phyloP scores from a whole-genome alignment of 2,888 invertebrate species.

The Prosopocoilus inquinatus region DNA sequence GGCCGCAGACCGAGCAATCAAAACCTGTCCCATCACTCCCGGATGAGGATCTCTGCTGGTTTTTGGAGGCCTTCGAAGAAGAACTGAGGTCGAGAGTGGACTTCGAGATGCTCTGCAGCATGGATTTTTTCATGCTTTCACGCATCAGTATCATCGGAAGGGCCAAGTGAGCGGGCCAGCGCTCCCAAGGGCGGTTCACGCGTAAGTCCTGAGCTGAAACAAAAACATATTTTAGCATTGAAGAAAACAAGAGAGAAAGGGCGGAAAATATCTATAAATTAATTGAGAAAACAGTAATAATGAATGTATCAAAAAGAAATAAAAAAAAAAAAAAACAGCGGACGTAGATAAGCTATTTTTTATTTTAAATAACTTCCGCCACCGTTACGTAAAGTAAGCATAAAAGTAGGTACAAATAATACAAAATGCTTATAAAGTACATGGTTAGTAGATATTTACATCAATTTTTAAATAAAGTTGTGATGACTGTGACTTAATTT shows the following conservation, averaged over 20 bases:
- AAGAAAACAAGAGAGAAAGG: slow-evolving; percentile 23
- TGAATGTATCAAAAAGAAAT: not conserved
- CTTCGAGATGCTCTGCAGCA: slow-evolving; percentile 39
- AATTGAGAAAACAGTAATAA: not conserved
- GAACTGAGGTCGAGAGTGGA: slow-evolving; percentile 26
- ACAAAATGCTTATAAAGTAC: not conserved
- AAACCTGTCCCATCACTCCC: slow-evolving; percentile 55
- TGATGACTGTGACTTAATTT: too few species aligned
- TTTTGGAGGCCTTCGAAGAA: slow-evolving; percentile 32
- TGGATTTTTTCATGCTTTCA: slow-evolving; percentile 52
- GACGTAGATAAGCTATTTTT: not conserved
- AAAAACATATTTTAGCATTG: slow-evolving; percentile 38
- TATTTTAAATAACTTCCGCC: slow-evolving; percentile 10
- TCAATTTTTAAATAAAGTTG: too few species aligned
- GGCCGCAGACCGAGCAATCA: slow-evolving; percentile 78
- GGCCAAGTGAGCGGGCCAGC: slow-evolving; percentile 74
- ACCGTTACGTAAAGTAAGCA: slow-evolving; percentile 7
- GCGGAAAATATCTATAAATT: not conserved
- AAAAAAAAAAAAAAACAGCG: not conserved
- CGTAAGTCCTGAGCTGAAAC: slow-evolving; percentile 68
- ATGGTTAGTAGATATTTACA: not conserved
- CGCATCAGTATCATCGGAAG: slow-evolving; percentile 66
- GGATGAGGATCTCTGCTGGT: slow-evolving; percentile 12
- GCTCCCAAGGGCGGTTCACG: slow-evolving; percentile 67
- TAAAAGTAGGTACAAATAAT: slow-evolving; percentile 3